A percentile compares a stretch with the other conserved stretches of the same genome.
Conservation (phyloP, 2,113 vertebrate species). For the Saimiri boliviensis region DNA sequence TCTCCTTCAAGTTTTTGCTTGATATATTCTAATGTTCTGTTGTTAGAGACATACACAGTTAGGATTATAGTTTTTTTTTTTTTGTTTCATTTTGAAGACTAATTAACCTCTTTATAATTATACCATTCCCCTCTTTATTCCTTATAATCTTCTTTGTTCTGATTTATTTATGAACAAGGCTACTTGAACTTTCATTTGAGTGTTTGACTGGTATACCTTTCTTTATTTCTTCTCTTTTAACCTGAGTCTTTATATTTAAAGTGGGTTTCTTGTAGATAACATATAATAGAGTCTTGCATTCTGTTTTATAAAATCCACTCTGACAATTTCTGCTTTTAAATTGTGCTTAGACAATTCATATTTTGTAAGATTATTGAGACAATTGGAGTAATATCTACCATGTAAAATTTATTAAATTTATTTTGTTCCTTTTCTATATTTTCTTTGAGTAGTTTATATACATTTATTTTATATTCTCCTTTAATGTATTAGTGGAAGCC, state of each 20-base stretch:
- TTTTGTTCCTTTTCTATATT: not conserved
- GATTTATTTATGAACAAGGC: not conserved
- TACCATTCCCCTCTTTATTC: not conserved
- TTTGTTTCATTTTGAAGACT: not conserved
- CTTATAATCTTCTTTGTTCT: not conserved
- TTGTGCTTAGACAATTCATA: not conserved
- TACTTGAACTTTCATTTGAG: not conserved
- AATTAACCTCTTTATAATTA: not conserved
- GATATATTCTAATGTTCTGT: not conserved
- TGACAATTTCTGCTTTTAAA: not conserved
- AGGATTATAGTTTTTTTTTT: not conserved
- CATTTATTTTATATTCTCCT: not conserved
- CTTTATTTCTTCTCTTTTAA: not conserved
- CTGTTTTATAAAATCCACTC: not conserved
- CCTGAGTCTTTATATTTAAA: not conserved
- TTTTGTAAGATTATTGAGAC: no score
- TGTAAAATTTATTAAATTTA: not conserved
- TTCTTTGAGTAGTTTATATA: not conserved
- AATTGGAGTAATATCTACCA: not conserved
- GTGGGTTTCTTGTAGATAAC: not conserved
- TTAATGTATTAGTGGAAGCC: not conserved
- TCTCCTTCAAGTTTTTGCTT: not conserved
- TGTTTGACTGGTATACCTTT: not conserved
- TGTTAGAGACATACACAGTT: not conserved
- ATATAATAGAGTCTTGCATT: not conserved